Conservation (phyloP, 2,113 vertebrate genomes). For the Anolis carolinensis region DNA sequence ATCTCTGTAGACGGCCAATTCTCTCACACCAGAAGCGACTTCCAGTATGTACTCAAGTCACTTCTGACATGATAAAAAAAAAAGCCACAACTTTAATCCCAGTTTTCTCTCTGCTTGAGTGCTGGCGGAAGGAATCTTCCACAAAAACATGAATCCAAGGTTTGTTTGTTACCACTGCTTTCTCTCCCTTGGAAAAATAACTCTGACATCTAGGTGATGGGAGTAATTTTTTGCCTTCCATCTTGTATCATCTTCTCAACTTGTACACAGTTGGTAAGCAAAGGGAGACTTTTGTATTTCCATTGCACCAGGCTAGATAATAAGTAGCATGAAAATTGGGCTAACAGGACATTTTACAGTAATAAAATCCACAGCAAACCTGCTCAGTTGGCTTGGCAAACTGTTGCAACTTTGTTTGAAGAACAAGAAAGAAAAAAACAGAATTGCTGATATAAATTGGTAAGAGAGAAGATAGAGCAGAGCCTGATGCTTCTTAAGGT, state of each 20-base stretch:
- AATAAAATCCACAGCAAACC: neutral
- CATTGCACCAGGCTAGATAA: neutral
- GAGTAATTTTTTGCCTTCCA: neutral
- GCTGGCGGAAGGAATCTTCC: neutral
- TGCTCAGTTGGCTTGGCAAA: neutral
- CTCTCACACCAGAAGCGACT: too few species aligned
- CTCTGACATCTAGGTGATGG: neutral
- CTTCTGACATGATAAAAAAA: too few species aligned
- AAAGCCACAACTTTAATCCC: neutral
- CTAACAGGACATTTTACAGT: neutral
- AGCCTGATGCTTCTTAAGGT: conserved; percentile 11
- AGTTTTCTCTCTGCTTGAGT: neutral
- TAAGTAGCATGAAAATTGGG: neutral
- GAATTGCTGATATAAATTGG: conserved; percentile 2
- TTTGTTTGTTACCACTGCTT: neutral
- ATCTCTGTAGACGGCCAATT: too few species aligned
- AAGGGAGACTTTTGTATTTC: neutral
- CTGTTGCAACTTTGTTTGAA: neutral
- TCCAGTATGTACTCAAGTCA: too few species aligned
- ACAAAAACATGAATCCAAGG: neutral
- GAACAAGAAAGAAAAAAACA: neutral
- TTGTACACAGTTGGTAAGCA: neutral
- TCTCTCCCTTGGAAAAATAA: neutral
- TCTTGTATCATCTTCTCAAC: neutral
- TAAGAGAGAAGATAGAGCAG: conserved; percentile 32